Percentiles rank a stretch among this genome's conserved stretches.
phyloP scores from a whole-genome alignment of 1,140 invertebrate genomes.

The Aphis gossypii region DNA sequence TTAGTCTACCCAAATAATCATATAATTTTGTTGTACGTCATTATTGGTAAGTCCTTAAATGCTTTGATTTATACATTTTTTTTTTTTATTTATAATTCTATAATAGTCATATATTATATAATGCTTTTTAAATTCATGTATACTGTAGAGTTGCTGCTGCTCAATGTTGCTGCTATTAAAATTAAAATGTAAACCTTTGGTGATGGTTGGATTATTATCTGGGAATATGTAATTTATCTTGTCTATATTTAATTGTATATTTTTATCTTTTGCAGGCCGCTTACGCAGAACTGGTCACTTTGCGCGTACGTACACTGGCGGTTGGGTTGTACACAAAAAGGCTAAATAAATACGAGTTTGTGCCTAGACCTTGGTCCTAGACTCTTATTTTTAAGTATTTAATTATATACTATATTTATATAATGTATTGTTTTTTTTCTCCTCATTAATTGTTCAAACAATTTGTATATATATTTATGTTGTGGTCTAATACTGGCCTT shows the following conservation, averaged over 20 bases:
- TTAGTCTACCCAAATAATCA: slow-evolving; percentile 10
- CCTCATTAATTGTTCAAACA: slow-evolving; percentile 17
- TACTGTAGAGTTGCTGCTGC: slow-evolving; percentile 41
- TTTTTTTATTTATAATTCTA: not conserved
- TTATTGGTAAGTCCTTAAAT: slow-evolving; percentile 35
- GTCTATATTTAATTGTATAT: not conserved
- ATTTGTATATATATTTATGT: slow-evolving; percentile 55
- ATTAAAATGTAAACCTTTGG: not conserved
- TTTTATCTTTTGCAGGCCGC: slow-evolving; percentile 59
- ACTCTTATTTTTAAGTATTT: slow-evolving; percentile 52
- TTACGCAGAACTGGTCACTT: slow-evolving; percentile 62
- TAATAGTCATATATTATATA: slow-evolving; percentile 10
- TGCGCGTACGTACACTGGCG: slow-evolving; percentile 61
- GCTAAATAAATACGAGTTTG: slow-evolving; percentile 53
- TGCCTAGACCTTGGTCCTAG: slow-evolving; percentile 57
- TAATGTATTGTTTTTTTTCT: slow-evolving; percentile 43
- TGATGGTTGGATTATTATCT: slow-evolving; percentile 29
- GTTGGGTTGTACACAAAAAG: slow-evolving; percentile 60
- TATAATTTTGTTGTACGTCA: not conserved
- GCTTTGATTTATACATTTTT: slow-evolving; percentile 18
- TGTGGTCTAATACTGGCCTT: slow-evolving; percentile 10
- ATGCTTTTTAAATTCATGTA: slow-evolving; percentile 49
- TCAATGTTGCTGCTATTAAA: slow-evolving; percentile 50
- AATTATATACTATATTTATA: slow-evolving; percentile 43
- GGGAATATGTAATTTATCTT: not conserved